phyloP scores from a whole-genome alignment of 2,113 vertebrate species.

The Chaetodon auriga region DNA sequence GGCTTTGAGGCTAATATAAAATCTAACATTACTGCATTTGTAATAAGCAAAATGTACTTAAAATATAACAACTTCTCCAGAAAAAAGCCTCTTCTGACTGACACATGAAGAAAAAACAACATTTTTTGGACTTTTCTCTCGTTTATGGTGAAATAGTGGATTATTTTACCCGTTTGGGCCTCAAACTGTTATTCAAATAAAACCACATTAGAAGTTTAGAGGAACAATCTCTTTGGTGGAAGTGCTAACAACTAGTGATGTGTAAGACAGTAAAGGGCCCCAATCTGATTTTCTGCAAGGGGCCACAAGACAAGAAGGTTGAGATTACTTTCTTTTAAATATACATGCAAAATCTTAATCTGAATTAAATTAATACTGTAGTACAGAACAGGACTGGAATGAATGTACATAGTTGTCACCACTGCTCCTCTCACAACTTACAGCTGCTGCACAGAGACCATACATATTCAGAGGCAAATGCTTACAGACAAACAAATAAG shows the following conservation, averaged over 20 bases:
- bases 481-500: slow-evolving; percentile 25
- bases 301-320: not conserved
- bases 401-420: not conserved
- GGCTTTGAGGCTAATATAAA: not conserved
- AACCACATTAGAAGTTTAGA: not conserved
- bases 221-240: not conserved
- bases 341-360: no score
- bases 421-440: not conserved
- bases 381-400: no score
- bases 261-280: no score
- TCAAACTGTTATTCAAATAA: not conserved
- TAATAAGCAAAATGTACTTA: not conserved
- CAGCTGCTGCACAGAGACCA: not conserved
- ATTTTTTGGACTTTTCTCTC: not conserved
- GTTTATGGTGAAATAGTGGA: not conserved
- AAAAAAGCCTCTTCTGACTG: not conserved
- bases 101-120: no score
- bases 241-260: not conserved
- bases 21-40: not conserved
- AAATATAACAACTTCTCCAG: not conserved
- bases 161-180: not conserved
- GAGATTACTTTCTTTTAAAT: not conserved
- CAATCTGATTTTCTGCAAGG: not conserved
- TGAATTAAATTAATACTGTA: no score
- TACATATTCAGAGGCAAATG: slow-evolving; percentile 16